Percentiles rank a stretch among this genome's conserved stretches.
phyloP scores from a whole-genome alignment of 2,888 invertebrate genomes.

The Meandrusa payeni region DNA sequence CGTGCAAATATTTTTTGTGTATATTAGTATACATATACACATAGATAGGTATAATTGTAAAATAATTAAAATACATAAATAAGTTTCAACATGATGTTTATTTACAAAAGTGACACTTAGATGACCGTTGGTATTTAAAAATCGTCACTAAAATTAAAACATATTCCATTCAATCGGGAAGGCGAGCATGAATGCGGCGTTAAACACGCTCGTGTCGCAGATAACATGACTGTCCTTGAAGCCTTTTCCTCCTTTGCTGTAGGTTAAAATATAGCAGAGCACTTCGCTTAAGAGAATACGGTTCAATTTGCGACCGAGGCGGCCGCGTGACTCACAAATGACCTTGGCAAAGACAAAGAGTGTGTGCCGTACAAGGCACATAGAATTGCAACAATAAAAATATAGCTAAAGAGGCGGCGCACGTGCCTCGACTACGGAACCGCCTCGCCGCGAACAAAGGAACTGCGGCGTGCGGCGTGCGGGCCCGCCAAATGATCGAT shows the following conservation, averaged over 20 bases:
- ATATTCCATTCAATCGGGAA: too few relatives aligned
- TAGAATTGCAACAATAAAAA: conserved; percentile 52
- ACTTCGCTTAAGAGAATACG: conserved; percentile 1
- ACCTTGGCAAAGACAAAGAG: conserved; percentile 76
- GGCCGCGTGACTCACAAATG: conserved; percentile 42
- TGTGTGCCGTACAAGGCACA: conserved; percentile 52
- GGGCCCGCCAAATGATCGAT: conserved; percentile 25
- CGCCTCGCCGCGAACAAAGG: conserved; percentile 29
- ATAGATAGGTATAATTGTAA: too few relatives aligned
- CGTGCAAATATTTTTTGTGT: too few relatives aligned
- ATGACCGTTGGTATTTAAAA: too few relatives aligned
- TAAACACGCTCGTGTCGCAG: not conserved
- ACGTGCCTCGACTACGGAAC: conserved; percentile 45
- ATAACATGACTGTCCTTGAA: conserved; percentile 18
- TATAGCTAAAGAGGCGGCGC: conserved; percentile 54
- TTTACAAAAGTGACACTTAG: too few relatives aligned
- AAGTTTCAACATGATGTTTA: too few relatives aligned
- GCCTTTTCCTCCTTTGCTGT: conserved; percentile 21
- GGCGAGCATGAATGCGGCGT: too few relatives aligned
- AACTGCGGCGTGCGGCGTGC: conserved; percentile 32
- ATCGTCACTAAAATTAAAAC: too few relatives aligned
- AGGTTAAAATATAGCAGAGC: conserved; percentile 1
- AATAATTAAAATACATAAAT: too few relatives aligned
- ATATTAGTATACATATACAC: too few relatives aligned
- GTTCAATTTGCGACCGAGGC: not conserved